Evolutionary conservation across 2,113 vertebrate genomes (phyloP), one percentile per base, ranked within the genome.

Genomic region (Paradisaea rubra): DNA sequence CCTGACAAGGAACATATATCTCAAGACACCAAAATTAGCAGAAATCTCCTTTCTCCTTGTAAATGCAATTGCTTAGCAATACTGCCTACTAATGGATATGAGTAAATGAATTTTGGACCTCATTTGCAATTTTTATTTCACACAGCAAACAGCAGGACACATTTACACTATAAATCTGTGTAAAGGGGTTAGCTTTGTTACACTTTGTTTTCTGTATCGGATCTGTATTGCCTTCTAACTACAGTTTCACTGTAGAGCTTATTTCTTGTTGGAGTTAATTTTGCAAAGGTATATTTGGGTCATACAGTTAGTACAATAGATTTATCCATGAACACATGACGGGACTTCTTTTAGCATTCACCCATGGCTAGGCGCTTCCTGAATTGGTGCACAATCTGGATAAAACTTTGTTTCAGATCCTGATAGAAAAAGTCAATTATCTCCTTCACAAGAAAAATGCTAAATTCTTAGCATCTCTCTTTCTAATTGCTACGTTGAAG

Each of bases 41-140:
- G 79, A 91, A 92, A 63, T 81, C 70, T 65, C 49, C 59, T 81
- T 94, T 19, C 31, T 92, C 49, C 71, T 63, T 44, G 56, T 88
- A 92, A 94, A 91, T 91, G 60, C 50, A 86, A 85, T 79, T 94
- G 66, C 91, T 94, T 95, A 96, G 57, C 88, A 91, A 83, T 94
- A 81, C 27, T 37, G 3, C 28, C 59, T 88, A 35, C 27, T 83
- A 83, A 77, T 27, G 41, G 44, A 45, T 89, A 39, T 24, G 44
- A n/a, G 49, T 83, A 97, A 93, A 92, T 63, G 2, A 81, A 86
- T 85, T 93, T 89, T 85, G 69, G 82, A 92, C 64, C 74, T 86
- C 72, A 56, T 59, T 63, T 86, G 11, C 13, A 78, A 47, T 59
- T 95, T 94, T 92, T 86, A 78, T 88, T 88, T 91, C 73, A 45